phyloP scores from a whole-genome alignment of 2,888 invertebrate species.

The Masnerella sp. region DNA sequence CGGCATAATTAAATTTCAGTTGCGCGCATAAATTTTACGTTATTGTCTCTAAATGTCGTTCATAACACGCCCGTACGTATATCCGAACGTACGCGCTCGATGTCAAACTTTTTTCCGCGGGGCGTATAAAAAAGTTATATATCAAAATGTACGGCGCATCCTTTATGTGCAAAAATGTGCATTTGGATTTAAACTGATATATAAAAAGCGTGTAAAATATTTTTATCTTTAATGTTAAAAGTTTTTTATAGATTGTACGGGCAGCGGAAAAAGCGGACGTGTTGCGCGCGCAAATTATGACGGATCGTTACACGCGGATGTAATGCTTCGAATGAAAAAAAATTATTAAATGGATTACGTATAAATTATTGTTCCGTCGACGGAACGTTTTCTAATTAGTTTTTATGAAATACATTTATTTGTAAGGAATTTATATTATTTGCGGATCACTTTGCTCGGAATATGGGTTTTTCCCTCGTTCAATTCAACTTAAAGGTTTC shows the following conservation, averaged over 20 bases:
- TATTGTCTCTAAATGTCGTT: slow-evolving; percentile 28
- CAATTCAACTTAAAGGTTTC: too few species aligned
- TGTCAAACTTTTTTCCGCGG: slow-evolving; percentile 27
- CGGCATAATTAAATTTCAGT: slow-evolving; percentile 36
- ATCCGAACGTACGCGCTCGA: slow-evolving; percentile 11
- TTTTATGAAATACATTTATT: too few species aligned
- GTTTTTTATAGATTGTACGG: slow-evolving; percentile 36
- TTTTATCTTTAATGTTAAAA: slow-evolving; percentile 32
- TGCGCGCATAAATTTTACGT: slow-evolving; percentile 33
- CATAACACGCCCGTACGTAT: slow-evolving; percentile 22
- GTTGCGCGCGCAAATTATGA: slow-evolving; percentile 21
- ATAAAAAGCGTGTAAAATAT: slow-evolving; percentile 35
- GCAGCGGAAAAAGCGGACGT: slow-evolving; percentile 9
- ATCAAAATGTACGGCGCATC: slow-evolving; percentile 27
- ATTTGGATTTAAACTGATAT: slow-evolving; percentile 37
- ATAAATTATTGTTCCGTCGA: slow-evolving; percentile 16
- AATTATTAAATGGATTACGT: slow-evolving; percentile 14
- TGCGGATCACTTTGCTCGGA: too few species aligned
- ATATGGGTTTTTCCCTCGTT: too few species aligned
- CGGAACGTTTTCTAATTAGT: too few species aligned
- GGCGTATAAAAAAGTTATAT: slow-evolving; percentile 37
- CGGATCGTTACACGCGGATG: background rate
- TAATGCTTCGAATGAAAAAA: slow-evolving; percentile 2
- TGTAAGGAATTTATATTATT: too few species aligned
- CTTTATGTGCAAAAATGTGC: slow-evolving; percentile 25